phyloP scores from a whole-genome alignment of 64 coral and sea anemone genomes.

The Orbicella faveolata region DNA sequence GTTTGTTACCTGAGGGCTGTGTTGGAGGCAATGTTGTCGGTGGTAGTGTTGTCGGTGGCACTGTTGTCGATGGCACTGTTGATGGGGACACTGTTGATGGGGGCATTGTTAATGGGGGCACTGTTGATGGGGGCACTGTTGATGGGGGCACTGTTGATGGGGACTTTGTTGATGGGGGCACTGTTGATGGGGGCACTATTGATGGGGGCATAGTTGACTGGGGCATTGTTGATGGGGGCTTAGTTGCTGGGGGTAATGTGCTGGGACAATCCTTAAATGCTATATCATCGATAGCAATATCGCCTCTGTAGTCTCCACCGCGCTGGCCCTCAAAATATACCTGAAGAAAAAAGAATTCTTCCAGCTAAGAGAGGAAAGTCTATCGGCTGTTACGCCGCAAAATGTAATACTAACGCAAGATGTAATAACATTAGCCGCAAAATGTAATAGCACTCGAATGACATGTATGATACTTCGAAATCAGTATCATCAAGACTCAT shows the following conservation, averaged over 20 bases:
- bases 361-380: no score
- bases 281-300: constrained; percentile 40
- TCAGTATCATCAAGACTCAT: no score
- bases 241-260: not conserved
- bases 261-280: not conserved
- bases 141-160: not conserved
- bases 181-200: not conserved
- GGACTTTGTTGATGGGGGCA: not conserved
- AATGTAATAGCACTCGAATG: no score
- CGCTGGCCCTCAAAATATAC: constrained; percentile 17
- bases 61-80: not conserved
- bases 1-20: constrained; percentile 1
- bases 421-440: no score
- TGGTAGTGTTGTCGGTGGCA: not conserved
- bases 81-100: not conserved
- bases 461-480: no score
- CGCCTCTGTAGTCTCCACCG: not conserved
- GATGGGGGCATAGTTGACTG: not conserved
- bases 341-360: not conserved
- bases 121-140: not conserved
- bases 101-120: not conserved
- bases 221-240: no score
- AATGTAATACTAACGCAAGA: no score
- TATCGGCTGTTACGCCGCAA: no score
- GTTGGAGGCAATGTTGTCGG: not conserved